Evolutionary conservation across 1,140 invertebrate species (phyloP), one percentile per base, ranked within the genome.

Genomic region (Drosophila nannoptera): DNA sequence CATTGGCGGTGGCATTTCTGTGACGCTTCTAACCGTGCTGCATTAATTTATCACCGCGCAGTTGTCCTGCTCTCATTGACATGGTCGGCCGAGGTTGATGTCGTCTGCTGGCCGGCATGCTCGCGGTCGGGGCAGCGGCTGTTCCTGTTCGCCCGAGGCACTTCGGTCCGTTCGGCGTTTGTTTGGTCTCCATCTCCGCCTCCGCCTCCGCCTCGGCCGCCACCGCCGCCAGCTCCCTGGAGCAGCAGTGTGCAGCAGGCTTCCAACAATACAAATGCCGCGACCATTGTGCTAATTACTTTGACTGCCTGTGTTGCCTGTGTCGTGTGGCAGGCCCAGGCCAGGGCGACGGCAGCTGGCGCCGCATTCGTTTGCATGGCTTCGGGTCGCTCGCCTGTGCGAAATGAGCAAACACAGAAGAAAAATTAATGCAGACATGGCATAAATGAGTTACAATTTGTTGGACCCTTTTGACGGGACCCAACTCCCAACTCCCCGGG

Each of bases 331-430:
- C 80, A 83, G 68, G 77, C 66, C 84, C 82, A 73, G 77, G 87
- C 82, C 59, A 80, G 33, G 22, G 69, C 80, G 29, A 74, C 81
- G 32, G 87, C 87, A 59, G 87, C 77, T 38, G 81, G 81, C 31
- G 87, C 87, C 64, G 77, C 87, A 71, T 88, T 89, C 69, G 88
- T 89, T 78, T 89, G 88, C 88, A 89, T 89, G 29, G 88, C 88
- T 61, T 89, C 88, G 53, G 88, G 88, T 62, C 88, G 87, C 69
- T 89, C 88, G 65, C 88, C 88, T 89, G 78, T 66, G 32, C 74
- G 71, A 60, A 75, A 70, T 71, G 65, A 59, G 61, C 50, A 62
- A 65, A 68, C 55, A 68, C 9, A 53, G 29, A 48, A 60, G 43
- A 55, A 56, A 67, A 46, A 77, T 59, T 32, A 61, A 61, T 67